Evolutionary conservation across 92 coral and sea anemone species (phyloP).

Genomic region (Hydrozoanthus gracilis): DNA sequence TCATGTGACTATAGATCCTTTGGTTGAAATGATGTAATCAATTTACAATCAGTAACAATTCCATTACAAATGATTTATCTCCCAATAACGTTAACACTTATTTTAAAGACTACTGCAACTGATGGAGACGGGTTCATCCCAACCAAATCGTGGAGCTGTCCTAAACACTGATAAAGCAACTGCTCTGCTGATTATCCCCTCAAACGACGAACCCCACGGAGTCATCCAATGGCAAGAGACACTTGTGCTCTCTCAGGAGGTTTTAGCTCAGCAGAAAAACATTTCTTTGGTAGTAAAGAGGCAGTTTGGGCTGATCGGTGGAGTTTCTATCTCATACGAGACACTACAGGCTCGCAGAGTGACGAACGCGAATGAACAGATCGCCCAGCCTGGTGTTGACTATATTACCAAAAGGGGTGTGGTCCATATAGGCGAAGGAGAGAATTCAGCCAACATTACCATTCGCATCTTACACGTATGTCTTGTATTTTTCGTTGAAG

Average conservation of each 20-base stretch:
- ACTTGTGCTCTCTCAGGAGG: constrained; percentile 80
- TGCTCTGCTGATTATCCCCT: constrained; percentile 83
- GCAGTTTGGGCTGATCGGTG: constrained; percentile 78
- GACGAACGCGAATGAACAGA: constrained; percentile 67
- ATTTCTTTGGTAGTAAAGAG: constrained; percentile 71
- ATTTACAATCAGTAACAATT: too few relatives aligned
- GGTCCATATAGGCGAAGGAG: constrained; percentile 73
- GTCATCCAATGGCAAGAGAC: constrained; percentile 79
- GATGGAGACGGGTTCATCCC: constrained; percentile 81
- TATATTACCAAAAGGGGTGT: constrained; percentile 65
- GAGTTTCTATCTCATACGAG: constrained; percentile 72
- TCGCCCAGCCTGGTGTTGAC: constrained; percentile 83
- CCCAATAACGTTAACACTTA: not conserved
- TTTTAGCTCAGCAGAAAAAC: constrained; percentile 66
- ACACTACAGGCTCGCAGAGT: constrained; percentile 69
- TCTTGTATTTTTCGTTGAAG: not conserved
- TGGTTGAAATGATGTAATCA: too few relatives aligned
- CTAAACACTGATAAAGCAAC: constrained; percentile 82
- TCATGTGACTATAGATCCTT: too few relatives aligned
- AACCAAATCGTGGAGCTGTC: constrained; percentile 83
- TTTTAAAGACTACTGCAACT: constrained; percentile 65
- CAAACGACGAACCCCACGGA: constrained; percentile 96
- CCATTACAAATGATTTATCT: too few relatives aligned
- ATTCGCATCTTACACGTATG: constrained; percentile 88
- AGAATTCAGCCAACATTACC: constrained; percentile 66